Conservation (phyloP, 2,797 vertebrate species). For the Anomalospiza imberbis region DNA sequence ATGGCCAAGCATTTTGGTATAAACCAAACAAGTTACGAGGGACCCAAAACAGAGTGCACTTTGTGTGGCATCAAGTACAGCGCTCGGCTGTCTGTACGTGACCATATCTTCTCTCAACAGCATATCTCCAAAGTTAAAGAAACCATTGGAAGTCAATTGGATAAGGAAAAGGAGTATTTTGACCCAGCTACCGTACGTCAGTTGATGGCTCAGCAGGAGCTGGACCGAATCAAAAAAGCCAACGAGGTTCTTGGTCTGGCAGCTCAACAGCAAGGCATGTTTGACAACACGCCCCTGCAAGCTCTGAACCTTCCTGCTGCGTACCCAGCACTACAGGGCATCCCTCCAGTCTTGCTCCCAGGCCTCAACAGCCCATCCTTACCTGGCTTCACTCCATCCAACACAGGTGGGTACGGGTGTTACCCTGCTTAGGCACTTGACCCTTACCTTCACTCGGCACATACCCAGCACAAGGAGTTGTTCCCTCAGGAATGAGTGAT, state of each 20-base stretch:
- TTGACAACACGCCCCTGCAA: slow-evolving; percentile 92
- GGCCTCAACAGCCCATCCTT: slow-evolving; percentile 96
- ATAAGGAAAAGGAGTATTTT: slow-evolving; percentile 99
- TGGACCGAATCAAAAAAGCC: slow-evolving; percentile 99
- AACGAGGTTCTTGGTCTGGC: slow-evolving; percentile 98
- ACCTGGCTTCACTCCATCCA: slow-evolving; percentile 96
- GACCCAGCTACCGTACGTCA: slow-evolving; percentile 98
- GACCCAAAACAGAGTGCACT: slow-evolving; percentile 98
- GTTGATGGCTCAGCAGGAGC: slow-evolving; percentile 99
- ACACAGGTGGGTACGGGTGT: slow-evolving; percentile 87
- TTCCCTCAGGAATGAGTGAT: not conserved
- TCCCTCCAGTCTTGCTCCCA: slow-evolving; percentile 94
- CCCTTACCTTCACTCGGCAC: not conserved
- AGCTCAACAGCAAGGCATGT: slow-evolving; percentile 91
- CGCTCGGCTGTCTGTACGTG: slow-evolving; percentile 96
- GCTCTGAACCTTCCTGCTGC: slow-evolving; percentile 94
- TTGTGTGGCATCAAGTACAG: slow-evolving; percentile 99
- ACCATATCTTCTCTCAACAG: slow-evolving; percentile 99
- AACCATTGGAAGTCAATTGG: slow-evolving; percentile 98
- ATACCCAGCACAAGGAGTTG: not conserved
- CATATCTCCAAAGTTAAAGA: slow-evolving; percentile 99
- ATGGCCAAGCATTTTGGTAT: slow-evolving; percentile 99
- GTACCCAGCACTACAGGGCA: slow-evolving; percentile 95
- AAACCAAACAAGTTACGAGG: slow-evolving; percentile 97
- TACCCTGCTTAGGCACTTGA: not conserved